Base-by-base conservation (phyloP, 2,797 vertebrate species). In the Catamblyrhynchus diadema region DNA sequence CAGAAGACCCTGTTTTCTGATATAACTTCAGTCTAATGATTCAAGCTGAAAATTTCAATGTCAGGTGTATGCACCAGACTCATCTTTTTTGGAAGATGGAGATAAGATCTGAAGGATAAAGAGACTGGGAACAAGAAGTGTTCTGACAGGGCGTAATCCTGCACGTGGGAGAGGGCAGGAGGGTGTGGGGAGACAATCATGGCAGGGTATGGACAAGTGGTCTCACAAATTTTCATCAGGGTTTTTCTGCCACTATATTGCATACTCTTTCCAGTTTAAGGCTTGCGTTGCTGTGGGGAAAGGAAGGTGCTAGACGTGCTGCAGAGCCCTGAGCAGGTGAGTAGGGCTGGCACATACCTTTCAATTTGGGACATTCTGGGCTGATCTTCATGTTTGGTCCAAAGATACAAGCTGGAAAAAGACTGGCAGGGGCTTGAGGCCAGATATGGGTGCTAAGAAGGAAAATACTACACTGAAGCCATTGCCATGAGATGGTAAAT, bases 21-120 rank as follows among this genome's bases (percentile, higher is more conserved):
- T 33, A 53, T 57, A 94, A 84, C 66, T 93, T 96, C 82, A 88
- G 25, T 61, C 39, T 81, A 88, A 67, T 30, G 66, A 23, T 41
- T 66, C 77, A 83, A 59, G 95, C 94, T 90, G 85, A 96, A 96
- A 94, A 90, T 81, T 77, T 90, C 82, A 17, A 0, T 65, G 87
- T 86, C 95, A 93, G 73, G 35, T 91, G 37, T 61, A 19, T 51
- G 42, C 82, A 84, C 45, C 62, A 90, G 62, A 47, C 54, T 88
- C 47, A 53, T 72, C 12, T 75, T 67, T 64, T 89, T 72, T 81
- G 33, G 66, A 77, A 84, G 80, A 91, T 14, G 32, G 60, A 83
- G 84, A 91, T 86, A 75, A 0, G 13, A 84, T 70, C 74, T 95
- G 95, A 96, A 95, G 37, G 90, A 60, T 83, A 32, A 73, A 90